A percentile compares a stretch with the other conserved stretches of the same genome.
Conservation (phyloP, 2,888 invertebrate species). For the Ephialtes manifestator region DNA sequence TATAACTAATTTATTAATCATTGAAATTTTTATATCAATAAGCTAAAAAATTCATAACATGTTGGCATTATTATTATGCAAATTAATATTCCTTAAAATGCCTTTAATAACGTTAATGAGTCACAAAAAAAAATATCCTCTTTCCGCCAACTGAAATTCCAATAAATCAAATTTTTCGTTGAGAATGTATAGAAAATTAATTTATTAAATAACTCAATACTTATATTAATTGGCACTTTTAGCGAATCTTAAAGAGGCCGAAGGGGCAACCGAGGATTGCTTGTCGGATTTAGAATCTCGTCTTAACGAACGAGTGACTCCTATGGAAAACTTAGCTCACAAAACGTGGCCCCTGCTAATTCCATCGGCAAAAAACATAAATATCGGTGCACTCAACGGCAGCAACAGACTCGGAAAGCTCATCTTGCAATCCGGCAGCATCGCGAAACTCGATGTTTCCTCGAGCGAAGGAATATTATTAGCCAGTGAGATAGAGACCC, state of each 20-base stretch:
- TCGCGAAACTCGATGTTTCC: constrained; percentile 7
- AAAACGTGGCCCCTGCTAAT: constrained; percentile 73
- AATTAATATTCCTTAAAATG: no score
- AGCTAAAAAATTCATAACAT: no score
- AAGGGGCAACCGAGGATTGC: constrained; percentile 67
- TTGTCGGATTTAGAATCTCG: constrained; percentile 73
- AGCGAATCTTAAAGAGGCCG: constrained; percentile 58
- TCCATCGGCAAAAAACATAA: constrained; percentile 63
- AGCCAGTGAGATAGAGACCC: constrained; percentile 25
- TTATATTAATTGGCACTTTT: constrained; percentile 27
- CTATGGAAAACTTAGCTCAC: constrained; percentile 69
- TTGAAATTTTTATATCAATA: no score
- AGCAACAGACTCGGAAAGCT: constrained; percentile 66
- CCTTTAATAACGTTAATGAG: no score
- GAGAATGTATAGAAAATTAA: background rate
- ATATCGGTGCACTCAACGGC: constrained; percentile 56
- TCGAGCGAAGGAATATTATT: constrained; percentile 34
- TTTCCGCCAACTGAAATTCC: no score
- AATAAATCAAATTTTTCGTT: no score
- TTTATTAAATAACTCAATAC: background rate
- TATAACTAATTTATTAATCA: no score
- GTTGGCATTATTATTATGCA: no score
- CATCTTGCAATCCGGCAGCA: constrained; percentile 67
- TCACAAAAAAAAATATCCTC: no score
- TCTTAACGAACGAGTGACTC: constrained; percentile 72